Evolutionary conservation across 2,113 vertebrate species (phyloP).

Genomic region (Onychorhynchus coronatus): DNA sequence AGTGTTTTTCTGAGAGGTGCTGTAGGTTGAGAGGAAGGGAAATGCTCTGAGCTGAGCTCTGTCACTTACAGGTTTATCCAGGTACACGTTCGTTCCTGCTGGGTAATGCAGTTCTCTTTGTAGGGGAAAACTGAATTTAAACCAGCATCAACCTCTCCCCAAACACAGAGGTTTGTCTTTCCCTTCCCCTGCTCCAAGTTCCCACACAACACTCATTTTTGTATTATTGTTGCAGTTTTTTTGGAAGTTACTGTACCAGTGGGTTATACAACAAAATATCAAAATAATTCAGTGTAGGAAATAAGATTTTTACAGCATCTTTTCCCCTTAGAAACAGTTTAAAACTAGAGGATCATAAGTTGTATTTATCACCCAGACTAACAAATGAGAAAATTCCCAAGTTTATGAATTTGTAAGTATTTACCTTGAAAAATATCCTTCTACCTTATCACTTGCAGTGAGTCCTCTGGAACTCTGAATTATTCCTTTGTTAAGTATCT

Average conservation of each 20-base stretch:
- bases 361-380: background rate
- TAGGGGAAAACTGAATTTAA: background rate
- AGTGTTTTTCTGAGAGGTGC: background rate
- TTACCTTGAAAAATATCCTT: background rate
- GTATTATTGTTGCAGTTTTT: background rate
- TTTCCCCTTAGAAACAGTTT: background rate
- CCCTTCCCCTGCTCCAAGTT: background rate
- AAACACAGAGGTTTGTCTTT: background rate
- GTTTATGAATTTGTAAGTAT: background rate
- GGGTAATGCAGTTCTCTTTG: background rate
- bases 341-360: background rate
- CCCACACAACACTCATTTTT: background rate
- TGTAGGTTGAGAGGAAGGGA: background rate
- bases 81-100: background rate
- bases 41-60: background rate
- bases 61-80: background rate
- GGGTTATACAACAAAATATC: background rate
- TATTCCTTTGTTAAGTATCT: background rate
- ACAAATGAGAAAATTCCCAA: background rate
- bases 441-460: background rate
- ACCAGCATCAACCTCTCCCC: background rate
- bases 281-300: background rate
- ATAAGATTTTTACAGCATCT: background rate
- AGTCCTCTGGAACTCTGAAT: background rate
- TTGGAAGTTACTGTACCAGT: background rate